These are phyloP conservation scores for Diplazon laetatorius DNA, from an alignment of 2,888 invertebrate genomes.

Conservation along the genomic window DNA sequence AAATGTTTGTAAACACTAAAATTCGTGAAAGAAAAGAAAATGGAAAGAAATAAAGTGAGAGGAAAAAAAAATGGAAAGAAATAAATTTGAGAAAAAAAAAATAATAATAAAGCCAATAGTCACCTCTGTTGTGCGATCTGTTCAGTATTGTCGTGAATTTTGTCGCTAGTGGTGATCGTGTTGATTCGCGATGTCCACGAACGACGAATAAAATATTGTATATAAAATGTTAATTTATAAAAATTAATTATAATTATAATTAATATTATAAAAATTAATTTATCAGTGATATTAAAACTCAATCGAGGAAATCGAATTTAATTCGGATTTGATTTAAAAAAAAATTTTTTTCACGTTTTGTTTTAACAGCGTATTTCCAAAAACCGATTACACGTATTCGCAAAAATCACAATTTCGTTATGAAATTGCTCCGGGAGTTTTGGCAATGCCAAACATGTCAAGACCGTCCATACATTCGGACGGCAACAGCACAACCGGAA, in stretches of 20 bases:
- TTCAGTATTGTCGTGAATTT: neutral
- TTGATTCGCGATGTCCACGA: neutral
- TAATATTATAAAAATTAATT: neutral
- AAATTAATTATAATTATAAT: neutral
- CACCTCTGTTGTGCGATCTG: neutral
- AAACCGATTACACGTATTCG: constrained; percentile 96
- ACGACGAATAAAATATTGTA: neutral
- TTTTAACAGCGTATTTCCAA: constrained; percentile 94
- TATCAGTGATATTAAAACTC: neutral
- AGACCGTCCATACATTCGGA: constrained; percentile 85
- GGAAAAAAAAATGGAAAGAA: no score
- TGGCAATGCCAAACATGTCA: constrained; percentile 95
- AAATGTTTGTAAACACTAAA: constrained; percentile 35
- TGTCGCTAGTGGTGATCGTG: neutral
- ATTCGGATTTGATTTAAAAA: no score
- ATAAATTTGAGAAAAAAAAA: no score
- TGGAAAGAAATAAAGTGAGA: no score
- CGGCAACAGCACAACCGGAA: constrained; percentile 69
- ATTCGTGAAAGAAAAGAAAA: no score
- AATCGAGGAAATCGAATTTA: no score
- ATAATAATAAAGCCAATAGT: neutral
- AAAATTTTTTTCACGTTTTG: no score
- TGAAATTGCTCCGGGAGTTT: constrained; percentile 90
- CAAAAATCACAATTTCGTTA: constrained; percentile 91
- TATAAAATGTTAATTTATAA: no score